Base-by-base conservation (phyloP, 2,113 vertebrate genomes). In the Hippocampus abdominalis region DNA sequence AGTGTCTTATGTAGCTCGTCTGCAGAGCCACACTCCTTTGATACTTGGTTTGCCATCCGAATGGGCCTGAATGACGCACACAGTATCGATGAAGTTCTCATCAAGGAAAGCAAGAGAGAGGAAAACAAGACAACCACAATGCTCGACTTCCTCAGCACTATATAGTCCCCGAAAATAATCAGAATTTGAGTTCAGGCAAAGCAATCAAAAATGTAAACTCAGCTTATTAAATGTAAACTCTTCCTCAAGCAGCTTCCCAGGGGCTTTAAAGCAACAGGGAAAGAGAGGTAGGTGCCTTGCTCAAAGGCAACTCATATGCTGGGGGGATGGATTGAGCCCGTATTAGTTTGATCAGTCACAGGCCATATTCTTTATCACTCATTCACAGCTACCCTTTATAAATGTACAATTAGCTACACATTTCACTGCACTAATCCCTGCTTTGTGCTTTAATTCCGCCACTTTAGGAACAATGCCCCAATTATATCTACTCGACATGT, bases 61-160 rank as follows among this genome's bases (percentile, higher is more conserved):
- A 77, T 77, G 84, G 80, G 76, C 66, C 79, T 64, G 71, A 71
- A 81, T 72, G 32, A 66, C 77, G 79, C 75, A 82, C 81, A 62
- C 66, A 46, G 70, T 74, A 68, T 63, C 63, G 23, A 57, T 63
- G 74, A 70, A 51, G 64, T 69, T 72, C 63, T 60, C 16, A 8
- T 72, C 66, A 25, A 57, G 40, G 64, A 66, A 71, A 60, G 23
- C 68, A 67, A 49, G 53, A 72, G 64, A 44, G 66, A 66, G 73
- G 78, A 75, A 70, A 49, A 20, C 48, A 20, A 69, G 71, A 67
- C 54, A 56, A 67, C 69, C 62, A 65, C 21, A 57, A 80, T n/a
- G 79, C 77, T 70, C 74, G 51, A 77, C 54, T 81, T 76, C 62
- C 48, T 76, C 54, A 71, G 44, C 25, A 78, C 77, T 79, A 71